Base-by-base conservation (phyloP, 35 echinoderm and acorn worm species). In the Ophiothrix spiculata region DNA sequence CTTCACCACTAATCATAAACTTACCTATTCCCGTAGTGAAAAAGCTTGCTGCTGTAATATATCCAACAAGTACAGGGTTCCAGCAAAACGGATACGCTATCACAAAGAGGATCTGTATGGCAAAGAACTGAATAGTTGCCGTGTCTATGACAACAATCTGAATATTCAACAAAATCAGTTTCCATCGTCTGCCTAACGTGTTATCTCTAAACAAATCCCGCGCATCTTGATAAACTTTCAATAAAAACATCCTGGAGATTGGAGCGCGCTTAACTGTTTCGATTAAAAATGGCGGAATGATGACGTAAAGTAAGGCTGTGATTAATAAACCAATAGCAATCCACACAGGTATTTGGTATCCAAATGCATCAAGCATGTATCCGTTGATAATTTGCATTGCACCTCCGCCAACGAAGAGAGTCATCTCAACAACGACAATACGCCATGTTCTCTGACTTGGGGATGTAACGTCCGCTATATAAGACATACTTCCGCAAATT, bases 21-120 rank as follows among this genome's bases (percentile, higher is more conserved):
- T 84, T 56, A 90, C 88, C 88, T 84, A 90, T 34, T 0, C 80
- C 81, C 4, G 75, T 39, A 64, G 73, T 39, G 35, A 90, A n/a
- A 31, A 90, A 90, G 19, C 60, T 73, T 37, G 76, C 33, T 19
- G 88, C 81, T 75, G 88, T 77, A 38, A 75, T 75, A n/a, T 84
- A 83, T 23, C 88, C 88, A 36, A 83, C 88, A 1, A 46, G 74
- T 4, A 60, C 39, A 1, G 88, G 73, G n/a, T 80, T 36, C 88
- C 88, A 90, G 39, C 88, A 90, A 36, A 90, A 90, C 28, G 88
- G 88, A 19, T 84, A 39, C 21, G 88, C 88, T 4, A 83, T 38
- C 1, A 81, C 88, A 36, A 84, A 90, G 39, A 90, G 80, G 31
- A 90, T 80, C 31, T 84, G 29, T 0, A 90, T 40, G 13, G 80